Percentiles rank a stretch among this genome's conserved stretches.
These are phyloP conservation scores for Dicaeum eximium DNA, from an alignment of 2,113 vertebrate genomes.

Conservation along the genomic window DNA sequence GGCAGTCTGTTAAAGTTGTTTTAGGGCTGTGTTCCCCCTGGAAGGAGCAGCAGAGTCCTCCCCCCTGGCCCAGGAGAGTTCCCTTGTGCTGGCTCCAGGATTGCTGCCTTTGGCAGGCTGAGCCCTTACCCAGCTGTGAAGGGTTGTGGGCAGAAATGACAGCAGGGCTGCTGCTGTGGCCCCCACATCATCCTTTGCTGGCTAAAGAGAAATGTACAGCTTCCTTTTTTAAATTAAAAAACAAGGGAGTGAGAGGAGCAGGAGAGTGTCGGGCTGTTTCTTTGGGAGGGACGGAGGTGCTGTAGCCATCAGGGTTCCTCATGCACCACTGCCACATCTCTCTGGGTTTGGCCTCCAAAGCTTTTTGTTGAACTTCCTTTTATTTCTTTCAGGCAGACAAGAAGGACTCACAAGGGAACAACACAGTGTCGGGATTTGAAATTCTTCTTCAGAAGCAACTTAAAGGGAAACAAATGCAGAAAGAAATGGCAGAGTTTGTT, in stretches of 20 bases:
- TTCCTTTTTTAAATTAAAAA: not conserved
- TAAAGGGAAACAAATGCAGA: slow-evolving; percentile 98
- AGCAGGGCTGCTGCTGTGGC: not conserved
- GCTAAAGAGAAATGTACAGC: not conserved
- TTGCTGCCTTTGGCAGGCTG: not conserved
- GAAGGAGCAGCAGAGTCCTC: not conserved
- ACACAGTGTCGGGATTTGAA: slow-evolving; percentile 89
- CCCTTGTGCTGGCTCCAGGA: not conserved
- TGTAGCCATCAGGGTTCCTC: not conserved
- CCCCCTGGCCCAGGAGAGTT: not conserved
- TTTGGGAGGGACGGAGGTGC: not conserved
- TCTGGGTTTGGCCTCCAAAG: not conserved
- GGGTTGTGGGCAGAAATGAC: not conserved
- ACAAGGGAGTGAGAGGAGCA: not conserved
- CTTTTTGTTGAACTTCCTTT: not conserved
- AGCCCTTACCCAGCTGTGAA: not conserved
- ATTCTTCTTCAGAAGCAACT: slow-evolving; percentile 95
- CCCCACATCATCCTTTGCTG: not conserved
- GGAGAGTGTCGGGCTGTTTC: not conserved
- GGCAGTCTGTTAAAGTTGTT: not conserved
- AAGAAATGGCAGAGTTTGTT: slow-evolving; percentile 97
- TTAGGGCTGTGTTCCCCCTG: not conserved
- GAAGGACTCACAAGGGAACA: slow-evolving; percentile 90
- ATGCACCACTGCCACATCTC: not conserved
- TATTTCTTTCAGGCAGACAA: slow-evolving; percentile 82